phyloP scores from a whole-genome alignment of 2,888 invertebrate genomes.

The Diarsia mendica region DNA sequence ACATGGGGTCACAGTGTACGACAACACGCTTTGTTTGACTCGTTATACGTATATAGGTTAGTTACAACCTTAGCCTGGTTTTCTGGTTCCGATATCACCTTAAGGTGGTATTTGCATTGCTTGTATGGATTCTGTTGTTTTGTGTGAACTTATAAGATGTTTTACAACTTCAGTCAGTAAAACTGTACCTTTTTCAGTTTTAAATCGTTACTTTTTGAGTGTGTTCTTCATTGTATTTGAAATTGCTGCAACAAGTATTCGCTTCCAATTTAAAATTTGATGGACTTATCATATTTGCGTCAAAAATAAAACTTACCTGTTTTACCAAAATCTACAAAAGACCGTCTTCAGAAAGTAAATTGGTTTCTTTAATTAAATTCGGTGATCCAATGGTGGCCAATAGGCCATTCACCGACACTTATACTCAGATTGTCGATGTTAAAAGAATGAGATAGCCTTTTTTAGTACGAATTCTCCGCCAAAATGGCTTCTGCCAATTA shows the following conservation, averaged over 20 bases:
- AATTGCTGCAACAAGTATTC: not conserved
- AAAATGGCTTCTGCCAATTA: conserved; percentile 60
- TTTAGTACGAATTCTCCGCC: conserved; percentile 32
- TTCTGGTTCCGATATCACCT: conserved; percentile 41
- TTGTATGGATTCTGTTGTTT: conserved; percentile 24
- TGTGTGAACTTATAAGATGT: not conserved
- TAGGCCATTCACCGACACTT: conserved; percentile 5
- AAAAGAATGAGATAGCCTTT: conserved; percentile 43
- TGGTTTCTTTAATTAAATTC: conserved; percentile 36
- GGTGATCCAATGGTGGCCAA: conserved; percentile 21
- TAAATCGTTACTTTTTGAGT: not conserved
- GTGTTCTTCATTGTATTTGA: not conserved
- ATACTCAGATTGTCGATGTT: conserved; percentile 37
- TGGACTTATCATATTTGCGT: not conserved
- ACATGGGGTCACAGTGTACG: conserved; percentile 37
- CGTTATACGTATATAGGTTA: conserved; percentile 38
- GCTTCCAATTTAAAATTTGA: not conserved
- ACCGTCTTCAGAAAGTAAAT: conserved; percentile 29
- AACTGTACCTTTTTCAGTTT: not conserved
- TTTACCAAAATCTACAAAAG: conserved; percentile 32
- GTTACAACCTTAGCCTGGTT: conserved; percentile 41
- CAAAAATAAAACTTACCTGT: conserved; percentile 20
- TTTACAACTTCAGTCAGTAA: not conserved
- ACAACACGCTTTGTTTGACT: conserved; percentile 50
- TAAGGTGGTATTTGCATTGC: conserved; percentile 8